These are phyloP conservation scores for Gymnothorax javanicus DNA, from an alignment of 2,797 vertebrate genomes.

Conservation along the genomic window DNA sequence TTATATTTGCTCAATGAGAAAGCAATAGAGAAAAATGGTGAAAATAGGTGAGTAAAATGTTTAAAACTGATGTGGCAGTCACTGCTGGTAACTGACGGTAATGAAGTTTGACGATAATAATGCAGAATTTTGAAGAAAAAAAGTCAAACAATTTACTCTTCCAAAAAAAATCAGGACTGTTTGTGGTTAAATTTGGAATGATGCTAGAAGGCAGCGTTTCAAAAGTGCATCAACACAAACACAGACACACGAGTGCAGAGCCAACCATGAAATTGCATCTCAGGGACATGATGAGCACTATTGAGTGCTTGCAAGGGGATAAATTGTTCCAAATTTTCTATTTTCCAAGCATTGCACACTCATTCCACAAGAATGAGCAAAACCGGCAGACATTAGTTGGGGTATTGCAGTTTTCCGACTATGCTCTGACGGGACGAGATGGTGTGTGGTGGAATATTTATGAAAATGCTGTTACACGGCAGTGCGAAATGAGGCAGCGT, in stretches of 20 bases:
- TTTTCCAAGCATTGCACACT: not conserved
- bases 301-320: slow-evolving; percentile 31
- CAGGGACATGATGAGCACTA: slow-evolving; percentile 36
- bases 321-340: not conserved
- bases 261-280: slow-evolving; percentile 32
- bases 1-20: no score
- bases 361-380: not conserved
- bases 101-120: no score
- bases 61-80: no score
- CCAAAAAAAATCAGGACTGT: no score
- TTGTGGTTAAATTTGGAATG: no score
- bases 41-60: no score
- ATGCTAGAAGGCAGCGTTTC: no score
- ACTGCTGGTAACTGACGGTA: no score
- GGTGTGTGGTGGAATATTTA: slow-evolving; percentile 10
- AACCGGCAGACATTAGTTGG: not conserved
- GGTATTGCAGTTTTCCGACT: slow-evolving; percentile 14
- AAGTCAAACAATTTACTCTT: no score
- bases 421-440: not conserved
- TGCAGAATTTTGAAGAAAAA: no score
- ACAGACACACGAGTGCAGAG: not conserved
- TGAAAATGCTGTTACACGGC: slow-evolving; percentile 23
- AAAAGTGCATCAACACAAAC: not conserved
- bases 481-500: not conserved
- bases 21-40: no score